Evolutionary conservation across 2,113 vertebrate genomes (phyloP).

Genomic region (Tenebrosternarchus preto): DNA sequence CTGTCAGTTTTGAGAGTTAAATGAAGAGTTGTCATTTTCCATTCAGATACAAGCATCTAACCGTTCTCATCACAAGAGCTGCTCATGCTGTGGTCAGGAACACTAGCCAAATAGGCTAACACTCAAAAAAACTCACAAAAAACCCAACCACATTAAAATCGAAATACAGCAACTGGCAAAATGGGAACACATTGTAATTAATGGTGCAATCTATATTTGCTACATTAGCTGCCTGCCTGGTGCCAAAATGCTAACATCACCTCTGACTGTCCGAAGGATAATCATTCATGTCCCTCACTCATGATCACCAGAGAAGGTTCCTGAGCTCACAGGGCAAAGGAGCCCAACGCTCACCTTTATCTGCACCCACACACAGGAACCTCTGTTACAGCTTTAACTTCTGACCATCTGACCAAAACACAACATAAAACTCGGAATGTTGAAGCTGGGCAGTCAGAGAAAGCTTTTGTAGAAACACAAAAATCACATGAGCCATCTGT

Average conservation of each 20-base stretch:
- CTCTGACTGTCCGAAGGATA: too few relatives aligned
- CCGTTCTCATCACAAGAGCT: background rate
- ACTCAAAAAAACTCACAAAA: too few relatives aligned
- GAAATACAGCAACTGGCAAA: too few relatives aligned
- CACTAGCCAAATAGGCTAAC: background rate
- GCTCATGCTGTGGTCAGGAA: background rate
- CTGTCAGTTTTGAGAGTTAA: background rate
- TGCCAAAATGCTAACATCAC: too few relatives aligned
- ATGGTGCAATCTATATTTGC: too few relatives aligned
- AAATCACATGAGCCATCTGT: background rate
- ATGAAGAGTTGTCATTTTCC: background rate
- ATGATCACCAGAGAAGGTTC: background rate
- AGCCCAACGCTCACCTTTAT: background rate
- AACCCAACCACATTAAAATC: too few relatives aligned
- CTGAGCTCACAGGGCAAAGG: background rate
- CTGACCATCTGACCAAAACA: background rate
- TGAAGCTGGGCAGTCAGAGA: background rate
- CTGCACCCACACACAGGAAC: background rate
- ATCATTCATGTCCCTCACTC: background rate
- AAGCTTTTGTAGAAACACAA: too few relatives aligned
- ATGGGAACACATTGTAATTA: too few relatives aligned
- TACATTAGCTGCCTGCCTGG: too few relatives aligned
- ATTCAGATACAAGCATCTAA: background rate
- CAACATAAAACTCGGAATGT: background rate
- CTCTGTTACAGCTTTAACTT: background rate